Base-by-base conservation (phyloP, 1,140 invertebrate genomes). In the Pseudoatta argentina region DNA sequence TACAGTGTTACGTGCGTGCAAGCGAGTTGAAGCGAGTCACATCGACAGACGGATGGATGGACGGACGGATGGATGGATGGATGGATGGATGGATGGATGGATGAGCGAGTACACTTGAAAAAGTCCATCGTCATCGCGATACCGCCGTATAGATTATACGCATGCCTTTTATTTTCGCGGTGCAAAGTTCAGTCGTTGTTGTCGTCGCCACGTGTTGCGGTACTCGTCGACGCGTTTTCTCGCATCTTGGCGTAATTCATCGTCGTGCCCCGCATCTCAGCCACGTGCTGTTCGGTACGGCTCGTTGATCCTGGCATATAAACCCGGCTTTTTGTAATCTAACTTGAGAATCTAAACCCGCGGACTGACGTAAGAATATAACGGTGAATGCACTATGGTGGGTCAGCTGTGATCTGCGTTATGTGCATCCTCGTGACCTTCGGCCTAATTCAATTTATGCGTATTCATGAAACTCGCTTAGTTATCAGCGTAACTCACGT, bases 81-180 rank as follows among this genome's bases (percentile, higher is more conserved):
- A 76, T 57, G n/a, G n/a, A 34, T 30, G 2, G 64, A 59, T 16
- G 3, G 51, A 76, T 48, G 76, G 18, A 34, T 44, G 0, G 64
- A 59, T 66, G 48, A 18, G 44, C 24, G 59, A 61, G 34, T 21
- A 55, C 30, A 16, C 69, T 86, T 87, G 3, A 24, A 85, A 78
- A 85, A 82, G 77, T 61, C 55, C 76, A 87, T n/a, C 78, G 78
- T 87, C 86, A 67, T 64, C 59, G 67, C 59, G 73, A 89, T 85
- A 75, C 57, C 67, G 86, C 30, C 71, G 51, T 73, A 53, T 24
- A 48, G 86, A 87, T 87, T 83, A 83, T 82, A 82, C 61, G 57
- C 51, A 34, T 21, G 63, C 51, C 53, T 89, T 83, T 89, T 87
- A 67, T 88, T 86, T 83, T 82, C 61, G 51, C 66, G 64, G 82